Conservation (phyloP, 2,113 vertebrate genomes). For the Colaptes auratus region DNA sequence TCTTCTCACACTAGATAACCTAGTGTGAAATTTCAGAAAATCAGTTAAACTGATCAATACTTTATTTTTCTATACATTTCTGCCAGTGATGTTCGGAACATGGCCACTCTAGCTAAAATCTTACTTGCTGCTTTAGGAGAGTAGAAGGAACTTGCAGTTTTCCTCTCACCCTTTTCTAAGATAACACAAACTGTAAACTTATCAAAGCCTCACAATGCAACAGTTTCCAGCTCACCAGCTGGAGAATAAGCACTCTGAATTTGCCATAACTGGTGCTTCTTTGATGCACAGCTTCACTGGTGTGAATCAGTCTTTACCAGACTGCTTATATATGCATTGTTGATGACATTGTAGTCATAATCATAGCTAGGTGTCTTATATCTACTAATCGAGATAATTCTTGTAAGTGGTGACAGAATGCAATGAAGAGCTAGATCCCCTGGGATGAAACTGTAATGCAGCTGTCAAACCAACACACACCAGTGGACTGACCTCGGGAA, state of each 20-base stretch:
- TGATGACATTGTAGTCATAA: not conserved
- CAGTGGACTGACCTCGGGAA: fast-evolving
- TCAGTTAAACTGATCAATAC: not conserved
- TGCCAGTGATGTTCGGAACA: not conserved
- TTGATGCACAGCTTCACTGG: too few species aligned
- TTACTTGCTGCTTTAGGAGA: not conserved
- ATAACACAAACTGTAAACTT: not conserved
- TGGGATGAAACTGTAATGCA: not conserved
- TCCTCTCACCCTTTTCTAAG: not conserved
- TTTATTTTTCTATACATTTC: not conserved
- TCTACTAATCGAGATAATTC: not conserved
- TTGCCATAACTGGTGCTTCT: not conserved
- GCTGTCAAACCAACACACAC: not conserved
- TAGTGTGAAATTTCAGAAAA: not conserved
- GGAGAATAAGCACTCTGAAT: not conserved
- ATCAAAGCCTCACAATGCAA: not conserved
- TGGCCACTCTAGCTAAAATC: not conserved
- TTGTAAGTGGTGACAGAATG: not conserved
- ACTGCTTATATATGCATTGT: too few species aligned
- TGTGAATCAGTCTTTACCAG: not conserved
- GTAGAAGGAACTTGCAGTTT: not conserved
- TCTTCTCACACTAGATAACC: not conserved
- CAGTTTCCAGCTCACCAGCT: not conserved
- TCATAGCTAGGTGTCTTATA: not conserved
- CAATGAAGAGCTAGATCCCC: not conserved